Evolutionary conservation across 2,888 invertebrate species (phyloP).

Genomic region (Synergus gifuensis): DNA sequence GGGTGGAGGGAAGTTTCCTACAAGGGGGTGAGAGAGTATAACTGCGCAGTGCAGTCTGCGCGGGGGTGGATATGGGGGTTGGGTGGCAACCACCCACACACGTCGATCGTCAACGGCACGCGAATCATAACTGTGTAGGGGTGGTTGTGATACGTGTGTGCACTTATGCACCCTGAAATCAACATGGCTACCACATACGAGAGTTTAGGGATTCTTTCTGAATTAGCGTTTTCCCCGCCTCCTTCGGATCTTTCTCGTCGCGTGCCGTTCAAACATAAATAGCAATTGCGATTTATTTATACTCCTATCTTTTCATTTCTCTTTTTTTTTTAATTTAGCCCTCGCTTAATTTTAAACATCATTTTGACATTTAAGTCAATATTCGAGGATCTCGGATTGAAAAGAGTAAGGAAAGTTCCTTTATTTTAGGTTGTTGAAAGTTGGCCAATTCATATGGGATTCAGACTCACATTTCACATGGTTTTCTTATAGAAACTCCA

Average conservation of each 20-base stretch:
- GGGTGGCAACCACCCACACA: constrained; percentile 53
- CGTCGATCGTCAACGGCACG: constrained; percentile 47
- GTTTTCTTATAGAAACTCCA: background rate
- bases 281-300: background rate
- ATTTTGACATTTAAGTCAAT: too few species aligned
- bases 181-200: constrained; percentile 64
- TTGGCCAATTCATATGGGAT: background rate
- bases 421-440: background rate
- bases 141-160: background rate
- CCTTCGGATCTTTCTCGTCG: background rate
- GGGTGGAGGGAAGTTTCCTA: constrained; percentile 53
- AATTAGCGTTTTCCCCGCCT: background rate
- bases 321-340: background rate
- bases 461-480: background rate
- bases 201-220: constrained; percentile 46
- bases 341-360: background rate
- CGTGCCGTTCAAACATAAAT: background rate
- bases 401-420: background rate
- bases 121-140: constrained; percentile 3
- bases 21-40: constrained; percentile 60
- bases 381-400: too few species aligned
- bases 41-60: constrained; percentile 76
- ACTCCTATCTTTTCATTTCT: background rate
- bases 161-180: constrained; percentile 55
- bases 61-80: constrained; percentile 56